Base-by-base conservation (phyloP, 2,888 invertebrate species). In the Chelonus formosanus region DNA sequence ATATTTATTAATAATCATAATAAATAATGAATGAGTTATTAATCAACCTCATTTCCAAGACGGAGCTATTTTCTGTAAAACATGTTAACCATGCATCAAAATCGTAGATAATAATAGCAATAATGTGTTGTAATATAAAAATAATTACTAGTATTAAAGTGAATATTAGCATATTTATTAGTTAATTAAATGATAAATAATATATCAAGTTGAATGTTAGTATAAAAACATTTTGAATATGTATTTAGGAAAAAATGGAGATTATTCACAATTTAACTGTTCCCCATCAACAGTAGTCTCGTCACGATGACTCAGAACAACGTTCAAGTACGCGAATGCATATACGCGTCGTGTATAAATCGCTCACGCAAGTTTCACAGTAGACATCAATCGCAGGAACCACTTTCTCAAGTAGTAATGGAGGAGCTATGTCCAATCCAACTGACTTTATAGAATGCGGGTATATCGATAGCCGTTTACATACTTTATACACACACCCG, bases 321-420 rank as follows among this genome's bases (percentile, higher is more conserved):
- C 36, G 31, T 67, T 65, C 63, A 68, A 66, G 69, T 71, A 70
- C 71, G 70, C 71, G 73, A 71, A 71, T 52, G 34, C 31, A 34
- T 68, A 71, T 69, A 73, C 72, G 70, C 71, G 75, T 75, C 72
- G 72, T 70, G 71, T 72, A 75, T 74, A 74, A 78, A 77, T 76
- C 73, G 75, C 69, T 75, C 72, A 71, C 75, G 75, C 73, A 68
- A 71, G 69, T 67, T 72, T 67, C 71, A 65, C 71, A 67, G 40
- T 40, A 40, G 50, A 71, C 77, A 72, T 76, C 77, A 76, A 76
- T 76, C 75, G 73, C 67, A 68, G 67, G 59, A 55, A 52, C 70
- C 73, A 75, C 76, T 78, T 78, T 76, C 74, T 72, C 72, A 70
- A 72, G 73, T 72, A 79, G 77, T 80, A 80, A 80, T 80, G 80